phyloP scores from a whole-genome alignment of 2,113 vertebrate species.

The Sturnus vulgaris region DNA sequence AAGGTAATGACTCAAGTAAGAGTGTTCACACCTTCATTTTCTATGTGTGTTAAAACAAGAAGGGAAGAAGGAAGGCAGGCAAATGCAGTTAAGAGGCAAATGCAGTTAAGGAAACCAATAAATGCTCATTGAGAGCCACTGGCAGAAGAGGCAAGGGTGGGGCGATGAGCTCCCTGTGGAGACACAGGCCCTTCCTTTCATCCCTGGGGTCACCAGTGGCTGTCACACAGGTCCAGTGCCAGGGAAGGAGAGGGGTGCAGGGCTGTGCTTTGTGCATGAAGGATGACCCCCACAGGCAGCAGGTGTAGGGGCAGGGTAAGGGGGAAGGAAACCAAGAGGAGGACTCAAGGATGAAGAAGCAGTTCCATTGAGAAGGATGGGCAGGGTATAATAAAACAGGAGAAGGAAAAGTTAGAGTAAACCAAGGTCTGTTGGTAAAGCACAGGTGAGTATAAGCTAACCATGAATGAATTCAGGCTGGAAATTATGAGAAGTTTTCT shows the following conservation, averaged over 20 bases:
- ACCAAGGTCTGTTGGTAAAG: background rate
- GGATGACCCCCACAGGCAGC: background rate
- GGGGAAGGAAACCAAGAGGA: background rate
- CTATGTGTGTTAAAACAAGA: background rate
- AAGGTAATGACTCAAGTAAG: conserved; percentile 44
- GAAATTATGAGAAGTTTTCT: background rate
- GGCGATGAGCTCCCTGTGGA: background rate
- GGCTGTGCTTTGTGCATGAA: background rate
- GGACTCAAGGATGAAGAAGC: background rate
- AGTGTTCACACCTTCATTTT: conserved; percentile 5
- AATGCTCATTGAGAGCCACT: background rate
- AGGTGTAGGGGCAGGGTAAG: accelerated
- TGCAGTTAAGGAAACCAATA: background rate
- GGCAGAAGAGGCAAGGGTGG: accelerated
- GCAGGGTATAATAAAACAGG: background rate
- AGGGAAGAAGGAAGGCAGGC: background rate
- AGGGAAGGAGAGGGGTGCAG: background rate
- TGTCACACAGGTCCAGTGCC: background rate
- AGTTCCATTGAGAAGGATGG: background rate
- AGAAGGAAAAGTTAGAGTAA: background rate
- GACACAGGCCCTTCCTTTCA: background rate
- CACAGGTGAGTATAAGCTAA: background rate
- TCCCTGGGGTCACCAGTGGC: background rate
- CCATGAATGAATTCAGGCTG: background rate
- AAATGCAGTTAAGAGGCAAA: background rate